Conservation (phyloP, 2,888 invertebrate species). For the Fragum whitleyi region DNA sequence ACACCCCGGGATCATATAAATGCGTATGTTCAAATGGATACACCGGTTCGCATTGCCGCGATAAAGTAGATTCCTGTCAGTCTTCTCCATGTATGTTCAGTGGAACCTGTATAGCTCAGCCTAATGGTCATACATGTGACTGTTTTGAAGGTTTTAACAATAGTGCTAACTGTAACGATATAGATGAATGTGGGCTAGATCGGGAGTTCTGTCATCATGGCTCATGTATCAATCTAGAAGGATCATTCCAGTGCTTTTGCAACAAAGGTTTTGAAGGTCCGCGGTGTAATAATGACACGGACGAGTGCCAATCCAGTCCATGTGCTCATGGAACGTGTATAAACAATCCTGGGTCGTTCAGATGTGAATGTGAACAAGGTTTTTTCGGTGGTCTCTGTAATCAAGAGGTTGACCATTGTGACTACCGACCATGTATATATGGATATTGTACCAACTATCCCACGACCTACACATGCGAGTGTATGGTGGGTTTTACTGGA, state of each 20-base stretch:
- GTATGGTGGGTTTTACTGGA: constrained; percentile 34
- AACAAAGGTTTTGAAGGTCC: constrained; percentile 44
- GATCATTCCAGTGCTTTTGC: constrained; percentile 54
- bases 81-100: constrained; percentile 43
- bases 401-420: neutral
- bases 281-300: constrained; percentile 37
- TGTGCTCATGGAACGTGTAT: constrained; percentile 46
- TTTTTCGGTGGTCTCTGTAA: constrained; percentile 4
- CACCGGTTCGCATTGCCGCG: constrained; percentile 40
- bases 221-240: constrained; percentile 41
- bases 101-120: constrained; percentile 53
- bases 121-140: constrained; percentile 47
- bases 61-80: constrained; percentile 19
- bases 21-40: constrained; percentile 41
- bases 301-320: constrained; percentile 46
- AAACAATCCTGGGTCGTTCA: constrained; percentile 49
- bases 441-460: neutral
- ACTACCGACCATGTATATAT: neutral
- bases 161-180: constrained; percentile 42
- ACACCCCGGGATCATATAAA: constrained; percentile 43
- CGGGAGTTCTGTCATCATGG: constrained; percentile 25
- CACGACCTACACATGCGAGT: constrained; percentile 19
- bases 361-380: constrained; percentile 43
- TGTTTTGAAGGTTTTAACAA: constrained; percentile 55
- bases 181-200: constrained; percentile 42